A percentile compares a stretch with the other conserved stretches of the same genome.
phyloP scores from a whole-genome alignment of 2,797 vertebrate species.

The Alosa sapidissima region DNA sequence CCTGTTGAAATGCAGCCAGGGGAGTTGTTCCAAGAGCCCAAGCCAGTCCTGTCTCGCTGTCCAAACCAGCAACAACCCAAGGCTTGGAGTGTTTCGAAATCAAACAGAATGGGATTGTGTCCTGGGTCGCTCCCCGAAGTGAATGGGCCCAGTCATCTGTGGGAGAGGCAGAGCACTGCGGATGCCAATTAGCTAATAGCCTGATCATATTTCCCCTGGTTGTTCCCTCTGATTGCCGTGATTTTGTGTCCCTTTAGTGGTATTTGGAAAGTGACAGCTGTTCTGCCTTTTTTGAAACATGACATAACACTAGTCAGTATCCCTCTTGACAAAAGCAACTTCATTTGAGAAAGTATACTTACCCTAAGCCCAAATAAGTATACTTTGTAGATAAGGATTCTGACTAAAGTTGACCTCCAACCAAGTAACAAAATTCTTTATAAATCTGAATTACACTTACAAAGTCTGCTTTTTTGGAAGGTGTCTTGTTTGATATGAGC shows the following conservation, averaged over 20 bases:
- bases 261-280: slow-evolving; percentile 20
- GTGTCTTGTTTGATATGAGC: not conserved
- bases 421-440: not conserved
- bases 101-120: not conserved
- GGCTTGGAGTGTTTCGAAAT: not conserved
- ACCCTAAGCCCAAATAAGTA: not conserved
- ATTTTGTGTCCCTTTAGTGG: not conserved
- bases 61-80: not conserved
- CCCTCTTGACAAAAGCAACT: not conserved
- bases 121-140: not conserved
- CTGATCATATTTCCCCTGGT: not conserved
- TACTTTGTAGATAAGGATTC: not conserved
- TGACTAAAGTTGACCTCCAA: not conserved
- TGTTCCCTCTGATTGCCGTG: not conserved
- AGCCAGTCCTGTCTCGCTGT: not conserved
- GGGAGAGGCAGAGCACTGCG: not conserved
- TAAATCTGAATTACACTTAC: not conserved
- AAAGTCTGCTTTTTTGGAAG: not conserved
- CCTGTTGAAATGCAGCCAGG: not conserved
- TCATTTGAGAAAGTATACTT: not conserved
- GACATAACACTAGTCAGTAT: not conserved
- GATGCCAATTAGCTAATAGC: slow-evolving; percentile 25
- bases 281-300: not conserved
- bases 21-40: not conserved
- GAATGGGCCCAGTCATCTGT: slow-evolving; percentile 6